These are phyloP conservation scores for Gymnobelideus leadbeateri DNA, from an alignment of 2,113 vertebrate genomes.

Conservation along the genomic window DNA sequence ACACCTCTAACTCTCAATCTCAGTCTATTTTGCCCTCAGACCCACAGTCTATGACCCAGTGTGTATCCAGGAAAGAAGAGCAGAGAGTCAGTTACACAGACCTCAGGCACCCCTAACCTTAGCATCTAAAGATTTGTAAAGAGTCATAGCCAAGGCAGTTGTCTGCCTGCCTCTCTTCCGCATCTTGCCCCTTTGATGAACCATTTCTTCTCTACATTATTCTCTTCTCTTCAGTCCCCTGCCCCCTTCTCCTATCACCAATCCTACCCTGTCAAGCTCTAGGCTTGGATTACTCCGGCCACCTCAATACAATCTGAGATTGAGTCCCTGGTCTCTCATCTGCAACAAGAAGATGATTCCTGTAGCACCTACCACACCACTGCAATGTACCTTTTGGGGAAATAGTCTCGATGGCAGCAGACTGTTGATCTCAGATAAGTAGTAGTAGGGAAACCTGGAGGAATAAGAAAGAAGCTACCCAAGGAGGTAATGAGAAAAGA, in stretches of 20 bases:
- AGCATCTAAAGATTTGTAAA: neutral
- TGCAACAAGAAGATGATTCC: neutral
- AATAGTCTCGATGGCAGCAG: constrained; percentile 69
- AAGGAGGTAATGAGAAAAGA: neutral
- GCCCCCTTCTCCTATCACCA: neutral
- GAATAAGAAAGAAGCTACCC: neutral
- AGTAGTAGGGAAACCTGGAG: constrained; percentile 64
- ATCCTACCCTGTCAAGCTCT: neutral
- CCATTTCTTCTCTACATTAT: neutral
- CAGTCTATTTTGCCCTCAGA: neutral
- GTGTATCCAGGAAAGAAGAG: neutral
- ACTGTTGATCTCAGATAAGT: constrained; percentile 76
- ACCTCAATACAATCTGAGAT: neutral
- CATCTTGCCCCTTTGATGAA: neutral
- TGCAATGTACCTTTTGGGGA: neutral
- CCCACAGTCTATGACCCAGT: neutral
- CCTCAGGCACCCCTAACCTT: neutral
- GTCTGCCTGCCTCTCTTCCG: neutral
- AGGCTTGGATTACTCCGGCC: neutral
- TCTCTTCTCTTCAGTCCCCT: neutral
- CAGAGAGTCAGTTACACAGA: neutral
- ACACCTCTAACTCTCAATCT: too few species aligned
- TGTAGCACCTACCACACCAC: neutral
- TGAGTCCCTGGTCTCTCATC: neutral
- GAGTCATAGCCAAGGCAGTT: neutral